Conservation (phyloP, 2,113 vertebrate genomes). For the Antechinus flavipes region DNA sequence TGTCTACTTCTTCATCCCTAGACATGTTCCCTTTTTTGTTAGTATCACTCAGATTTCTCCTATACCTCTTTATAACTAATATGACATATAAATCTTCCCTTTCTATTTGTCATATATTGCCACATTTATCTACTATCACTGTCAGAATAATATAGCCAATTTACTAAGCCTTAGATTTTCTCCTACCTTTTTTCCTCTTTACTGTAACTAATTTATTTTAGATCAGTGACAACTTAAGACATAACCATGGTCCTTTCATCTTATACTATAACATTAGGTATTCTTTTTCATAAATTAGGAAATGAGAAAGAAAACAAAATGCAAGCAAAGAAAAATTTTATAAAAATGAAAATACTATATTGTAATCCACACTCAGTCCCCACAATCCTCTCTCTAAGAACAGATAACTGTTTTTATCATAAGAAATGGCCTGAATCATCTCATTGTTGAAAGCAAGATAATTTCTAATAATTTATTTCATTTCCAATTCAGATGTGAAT, state of each 20-base stretch:
- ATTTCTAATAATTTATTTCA: neutral
- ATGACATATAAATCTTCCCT: neutral
- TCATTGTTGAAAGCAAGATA: neutral
- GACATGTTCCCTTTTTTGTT: neutral
- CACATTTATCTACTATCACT: constrained; percentile 8
- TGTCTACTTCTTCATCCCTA: neutral
- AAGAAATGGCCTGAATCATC: no score
- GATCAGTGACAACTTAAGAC: constrained; percentile 37
- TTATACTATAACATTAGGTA: neutral
- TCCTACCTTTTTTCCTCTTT: constrained; percentile 35
- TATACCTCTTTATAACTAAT: neutral
- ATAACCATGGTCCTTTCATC: neutral
- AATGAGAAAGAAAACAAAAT: no score
- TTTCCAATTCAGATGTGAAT: neutral
- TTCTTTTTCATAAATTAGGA: neutral
- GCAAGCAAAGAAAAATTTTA: no score
- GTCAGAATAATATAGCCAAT: constrained; percentile 11
- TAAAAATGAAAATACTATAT: no score
- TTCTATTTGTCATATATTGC: constrained; percentile 3
- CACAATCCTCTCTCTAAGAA: no score
- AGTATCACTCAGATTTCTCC: neutral
- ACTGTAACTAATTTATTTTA: constrained; percentile 8
- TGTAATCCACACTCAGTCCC: no score
- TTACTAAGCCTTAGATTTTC: neutral
- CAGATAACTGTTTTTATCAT: no score